Percentiles rank a stretch among this genome's conserved stretches.
Conservation (phyloP, 2,797 vertebrate species). For the Brotula barbata region DNA sequence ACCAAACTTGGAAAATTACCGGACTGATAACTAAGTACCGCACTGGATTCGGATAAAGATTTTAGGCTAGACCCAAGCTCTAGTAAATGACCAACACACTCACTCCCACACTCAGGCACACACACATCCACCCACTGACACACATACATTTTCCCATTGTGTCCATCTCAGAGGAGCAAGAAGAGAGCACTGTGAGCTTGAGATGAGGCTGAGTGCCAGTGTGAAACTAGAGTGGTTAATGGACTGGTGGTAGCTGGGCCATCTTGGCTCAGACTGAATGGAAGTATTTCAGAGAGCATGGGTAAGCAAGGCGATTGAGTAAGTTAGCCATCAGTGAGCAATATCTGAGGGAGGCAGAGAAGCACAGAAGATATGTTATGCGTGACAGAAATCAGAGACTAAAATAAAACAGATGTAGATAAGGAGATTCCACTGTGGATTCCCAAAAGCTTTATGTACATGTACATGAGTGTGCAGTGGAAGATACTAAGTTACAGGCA, state of each 20-base stretch:
- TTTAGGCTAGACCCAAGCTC: no score
- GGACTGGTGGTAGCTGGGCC: constrained; percentile 53
- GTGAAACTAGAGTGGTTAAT: constrained; percentile 71
- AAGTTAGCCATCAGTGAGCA: constrained; percentile 29
- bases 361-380: not conserved
- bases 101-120: not conserved
- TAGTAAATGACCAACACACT: no score
- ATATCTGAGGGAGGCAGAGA: not conserved
- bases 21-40: no score
- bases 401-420: constrained; percentile 23
- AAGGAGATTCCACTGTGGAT: constrained; percentile 26
- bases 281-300: constrained; percentile 42
- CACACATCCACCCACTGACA: constrained; percentile 4
- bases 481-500: constrained; percentile 14
- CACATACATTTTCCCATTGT: constrained; percentile 24
- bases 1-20: no score
- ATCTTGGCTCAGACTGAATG: constrained; percentile 51
- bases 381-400: constrained; percentile 15
- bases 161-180: constrained; percentile 35
- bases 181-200: constrained; percentile 46
- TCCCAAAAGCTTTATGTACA: constrained; percentile 16
- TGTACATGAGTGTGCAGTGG: constrained; percentile 1
- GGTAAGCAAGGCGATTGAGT: constrained; percentile 22
- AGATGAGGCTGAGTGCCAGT: constrained; percentile 53
- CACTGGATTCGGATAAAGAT: no score